phyloP scores from a whole-genome alignment of 2,888 invertebrate genomes.

The Chironomus tentans region DNA sequence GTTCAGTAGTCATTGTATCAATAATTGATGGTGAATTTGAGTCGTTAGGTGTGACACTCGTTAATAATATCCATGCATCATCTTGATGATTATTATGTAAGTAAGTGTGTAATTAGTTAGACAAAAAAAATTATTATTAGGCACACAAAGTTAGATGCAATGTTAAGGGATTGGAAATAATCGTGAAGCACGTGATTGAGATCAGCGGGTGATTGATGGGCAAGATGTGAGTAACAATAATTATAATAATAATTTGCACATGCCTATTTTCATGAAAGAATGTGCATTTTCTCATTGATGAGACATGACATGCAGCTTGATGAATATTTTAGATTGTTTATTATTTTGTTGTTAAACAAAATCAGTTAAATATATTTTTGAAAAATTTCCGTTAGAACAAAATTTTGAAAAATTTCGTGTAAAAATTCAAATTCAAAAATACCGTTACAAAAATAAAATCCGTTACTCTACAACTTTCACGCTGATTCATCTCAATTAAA shows the following conservation, averaged over 20 bases:
- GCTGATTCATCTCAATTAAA: no score
- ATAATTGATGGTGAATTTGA: not conserved
- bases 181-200: conserved; percentile 1
- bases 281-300: no score
- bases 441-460: no score
- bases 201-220: not conserved
- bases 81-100: not conserved
- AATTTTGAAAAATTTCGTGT: no score
- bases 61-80: conserved; percentile 35
- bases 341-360: no score
- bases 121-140: not conserved
- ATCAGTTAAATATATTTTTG: no score
- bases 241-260: not conserved
- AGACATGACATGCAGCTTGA: no score
- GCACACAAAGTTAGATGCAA: not conserved
- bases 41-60: conserved; percentile 34
- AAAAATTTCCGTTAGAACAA: no score
- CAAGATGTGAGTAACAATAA: conserved; percentile 20
- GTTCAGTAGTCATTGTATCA: not conserved
- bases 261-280: no score
- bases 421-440: no score
- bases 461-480: no score
- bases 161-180: not conserved
- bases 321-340: no score
- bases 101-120: conserved; percentile 7